phyloP scores from a whole-genome alignment of 2,797 vertebrate species.

The Simalia tracyae region DNA sequence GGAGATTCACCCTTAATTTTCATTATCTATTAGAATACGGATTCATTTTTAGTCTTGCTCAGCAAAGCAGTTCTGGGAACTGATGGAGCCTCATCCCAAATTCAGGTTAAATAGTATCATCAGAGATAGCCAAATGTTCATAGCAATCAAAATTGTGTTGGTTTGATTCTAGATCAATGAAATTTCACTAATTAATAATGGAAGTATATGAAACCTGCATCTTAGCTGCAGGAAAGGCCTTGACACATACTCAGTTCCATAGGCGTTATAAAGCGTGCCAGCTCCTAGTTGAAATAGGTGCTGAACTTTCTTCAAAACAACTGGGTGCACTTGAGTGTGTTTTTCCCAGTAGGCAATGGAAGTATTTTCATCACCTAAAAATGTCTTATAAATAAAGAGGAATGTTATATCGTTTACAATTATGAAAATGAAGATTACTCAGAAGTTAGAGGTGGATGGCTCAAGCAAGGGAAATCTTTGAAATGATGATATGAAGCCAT shows the following conservation, averaged over 20 bases:
- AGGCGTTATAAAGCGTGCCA: neutral
- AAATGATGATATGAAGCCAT: slow-evolving; percentile 19
- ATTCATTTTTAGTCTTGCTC: neutral
- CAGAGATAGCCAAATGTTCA: neutral
- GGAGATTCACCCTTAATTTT: neutral
- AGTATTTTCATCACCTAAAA: neutral
- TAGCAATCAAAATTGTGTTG: neutral
- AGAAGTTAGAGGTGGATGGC: slow-evolving; percentile 17
- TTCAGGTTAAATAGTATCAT: neutral
- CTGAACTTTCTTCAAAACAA: neutral
- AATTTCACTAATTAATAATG: neutral
- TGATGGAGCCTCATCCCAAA: neutral
- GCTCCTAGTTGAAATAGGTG: neutral
- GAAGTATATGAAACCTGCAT: neutral
- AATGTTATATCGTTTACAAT: slow-evolving; percentile 11
- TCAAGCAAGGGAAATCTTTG: slow-evolving; percentile 45
- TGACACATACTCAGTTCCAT: neutral
- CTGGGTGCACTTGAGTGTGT: neutral
- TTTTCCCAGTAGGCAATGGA: neutral
- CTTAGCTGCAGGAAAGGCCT: neutral
- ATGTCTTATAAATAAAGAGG: slow-evolving; percentile 10
- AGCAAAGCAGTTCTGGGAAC: neutral
- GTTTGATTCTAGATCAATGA: neutral
- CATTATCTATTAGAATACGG: neutral
- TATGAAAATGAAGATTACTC: slow-evolving; percentile 2